Conservation (phyloP, 1,140 invertebrate genomes). For the Calycopis cecrops region DNA sequence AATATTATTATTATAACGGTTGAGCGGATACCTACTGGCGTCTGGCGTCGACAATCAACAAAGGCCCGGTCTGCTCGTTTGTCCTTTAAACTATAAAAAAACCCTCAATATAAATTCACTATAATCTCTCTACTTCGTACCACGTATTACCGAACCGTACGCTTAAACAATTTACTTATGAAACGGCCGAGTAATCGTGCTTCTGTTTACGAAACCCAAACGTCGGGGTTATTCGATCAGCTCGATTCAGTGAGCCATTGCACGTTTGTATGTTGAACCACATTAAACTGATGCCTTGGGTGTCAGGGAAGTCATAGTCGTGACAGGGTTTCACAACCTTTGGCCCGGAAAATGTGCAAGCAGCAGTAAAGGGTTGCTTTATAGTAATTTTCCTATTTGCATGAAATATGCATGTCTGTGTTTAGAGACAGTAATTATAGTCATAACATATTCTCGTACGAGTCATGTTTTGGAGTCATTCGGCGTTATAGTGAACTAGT, state of each 20-base stretch:
- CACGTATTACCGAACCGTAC: too few relatives aligned
- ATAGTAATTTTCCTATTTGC: slow-evolving; percentile 25
- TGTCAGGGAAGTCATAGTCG: slow-evolving; percentile 32
- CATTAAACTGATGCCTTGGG: slow-evolving; percentile 29
- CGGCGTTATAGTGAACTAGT: too few relatives aligned
- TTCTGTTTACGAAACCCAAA: slow-evolving; percentile 28
- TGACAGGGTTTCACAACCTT: slow-evolving; percentile 33
- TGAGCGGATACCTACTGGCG: too few relatives aligned
- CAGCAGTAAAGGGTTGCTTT: slow-evolving; percentile 19
- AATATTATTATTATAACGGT: too few relatives aligned
- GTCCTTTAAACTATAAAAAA: too few relatives aligned
- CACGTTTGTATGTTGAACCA: slow-evolving; percentile 33
- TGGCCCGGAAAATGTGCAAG: slow-evolving; percentile 28
- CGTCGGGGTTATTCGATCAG: slow-evolving; percentile 19
- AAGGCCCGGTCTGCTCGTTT: too few relatives aligned
- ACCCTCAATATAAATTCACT: too few relatives aligned
- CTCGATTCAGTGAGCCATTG: slow-evolving; percentile 29
- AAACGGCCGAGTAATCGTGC: slow-evolving; percentile 14
- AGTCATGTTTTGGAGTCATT: too few relatives aligned
- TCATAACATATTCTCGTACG: too few relatives aligned
- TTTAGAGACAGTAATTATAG: too few relatives aligned
- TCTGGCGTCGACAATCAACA: too few relatives aligned
- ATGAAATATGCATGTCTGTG: background rate
- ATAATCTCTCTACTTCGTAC: too few relatives aligned
- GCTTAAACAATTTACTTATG: background rate